Conservation (phyloP, 2,113 vertebrate genomes). For the Dromaius novaehollandiae region DNA sequence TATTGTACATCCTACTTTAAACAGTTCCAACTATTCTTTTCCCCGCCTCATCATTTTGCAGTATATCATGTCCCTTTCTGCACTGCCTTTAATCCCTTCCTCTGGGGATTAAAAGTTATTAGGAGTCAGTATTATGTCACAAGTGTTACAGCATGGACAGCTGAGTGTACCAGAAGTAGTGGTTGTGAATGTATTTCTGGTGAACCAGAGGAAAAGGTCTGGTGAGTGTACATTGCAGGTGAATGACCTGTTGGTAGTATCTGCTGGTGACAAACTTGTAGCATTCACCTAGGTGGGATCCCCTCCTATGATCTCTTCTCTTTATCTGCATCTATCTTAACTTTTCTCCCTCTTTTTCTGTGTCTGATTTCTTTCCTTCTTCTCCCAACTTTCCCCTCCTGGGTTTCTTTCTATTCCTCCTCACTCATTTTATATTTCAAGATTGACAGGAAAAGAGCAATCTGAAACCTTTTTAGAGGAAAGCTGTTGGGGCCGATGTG, state of each 20-base stretch:
- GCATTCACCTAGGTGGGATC: not conserved
- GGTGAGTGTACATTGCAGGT: not conserved
- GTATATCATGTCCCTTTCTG: not conserved
- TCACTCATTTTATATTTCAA: not conserved
- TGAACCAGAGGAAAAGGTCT: not conserved
- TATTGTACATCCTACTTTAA: not conserved
- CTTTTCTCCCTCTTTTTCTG: not conserved
- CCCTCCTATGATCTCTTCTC: not conserved
- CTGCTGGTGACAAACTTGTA: not conserved
- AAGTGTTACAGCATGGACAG: not conserved
- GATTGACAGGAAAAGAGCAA: not conserved
- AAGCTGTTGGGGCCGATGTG: not conserved
- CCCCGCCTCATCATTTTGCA: not conserved
- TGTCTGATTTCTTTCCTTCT: not conserved
- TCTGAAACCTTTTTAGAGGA: not conserved
- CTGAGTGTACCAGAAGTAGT: not conserved
- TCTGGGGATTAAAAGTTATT: not conserved
- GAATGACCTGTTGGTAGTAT: not conserved
- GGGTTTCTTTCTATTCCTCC: not conserved
- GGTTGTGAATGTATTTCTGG: not conserved
- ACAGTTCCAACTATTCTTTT: not conserved
- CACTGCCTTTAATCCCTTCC: not conserved
- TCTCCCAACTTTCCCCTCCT: not conserved
- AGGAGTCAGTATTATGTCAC: not conserved
- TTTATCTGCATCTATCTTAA: not conserved